A percentile compares a stretch with the other conserved stretches of the same genome.
phyloP scores from a whole-genome alignment of 2,797 vertebrate genomes.

The Gorsachius magnificus region DNA sequence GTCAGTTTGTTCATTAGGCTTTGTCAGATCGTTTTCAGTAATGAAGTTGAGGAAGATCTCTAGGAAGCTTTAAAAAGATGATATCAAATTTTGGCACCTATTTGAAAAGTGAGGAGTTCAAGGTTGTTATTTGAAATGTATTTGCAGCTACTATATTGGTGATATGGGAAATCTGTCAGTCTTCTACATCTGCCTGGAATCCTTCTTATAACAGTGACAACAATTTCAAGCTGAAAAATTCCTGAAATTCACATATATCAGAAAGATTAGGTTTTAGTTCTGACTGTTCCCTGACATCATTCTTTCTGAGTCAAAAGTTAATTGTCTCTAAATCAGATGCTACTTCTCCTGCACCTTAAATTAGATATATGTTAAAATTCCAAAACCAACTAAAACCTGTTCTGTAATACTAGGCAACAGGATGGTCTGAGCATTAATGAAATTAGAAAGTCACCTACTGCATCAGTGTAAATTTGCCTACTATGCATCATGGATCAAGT shows the following conservation, averaged over 20 bases:
- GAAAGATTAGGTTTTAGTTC: slow-evolving; percentile 8
- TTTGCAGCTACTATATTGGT: background rate
- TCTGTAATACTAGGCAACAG: background rate
- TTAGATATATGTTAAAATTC: too few relatives aligned
- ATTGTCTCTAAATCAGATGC: slow-evolving; percentile 3
- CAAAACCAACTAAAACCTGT: background rate
- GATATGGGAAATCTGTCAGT: background rate
- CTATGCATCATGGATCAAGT: background rate
- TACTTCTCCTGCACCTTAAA: slow-evolving; percentile 9
- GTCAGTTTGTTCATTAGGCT: background rate
- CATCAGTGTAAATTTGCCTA: background rate
- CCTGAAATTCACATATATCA: background rate
- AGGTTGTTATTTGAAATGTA: background rate
- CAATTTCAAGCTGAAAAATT: slow-evolving; percentile 4
- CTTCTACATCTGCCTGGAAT: background rate
- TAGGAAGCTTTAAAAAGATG: background rate
- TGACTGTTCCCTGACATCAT: background rate
- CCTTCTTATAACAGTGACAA: background rate
- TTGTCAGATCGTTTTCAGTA: background rate
- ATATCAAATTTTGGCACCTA: background rate
- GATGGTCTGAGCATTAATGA: background rate
- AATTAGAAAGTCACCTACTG: slow-evolving; percentile 1
- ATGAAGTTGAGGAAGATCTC: background rate
- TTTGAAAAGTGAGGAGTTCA: background rate
- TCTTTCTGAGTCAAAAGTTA: slow-evolving; percentile 4